phyloP scores from a whole-genome alignment of 2,888 invertebrate genomes.

The Drosophila barbarae region DNA sequence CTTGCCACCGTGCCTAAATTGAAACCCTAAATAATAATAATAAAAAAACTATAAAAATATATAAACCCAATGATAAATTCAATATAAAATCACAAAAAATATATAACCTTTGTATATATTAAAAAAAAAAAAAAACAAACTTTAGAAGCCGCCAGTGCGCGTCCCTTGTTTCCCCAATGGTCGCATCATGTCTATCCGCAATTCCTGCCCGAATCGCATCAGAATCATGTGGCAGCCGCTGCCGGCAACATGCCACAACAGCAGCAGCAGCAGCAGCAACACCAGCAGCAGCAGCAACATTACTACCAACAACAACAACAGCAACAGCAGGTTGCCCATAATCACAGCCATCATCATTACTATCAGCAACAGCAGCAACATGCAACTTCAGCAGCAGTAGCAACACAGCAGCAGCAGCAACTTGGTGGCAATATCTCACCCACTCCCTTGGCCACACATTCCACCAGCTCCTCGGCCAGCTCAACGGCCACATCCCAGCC shows the following conservation, averaged over 20 bases:
- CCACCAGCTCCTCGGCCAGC: constrained; percentile 77
- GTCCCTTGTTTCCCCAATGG: constrained; percentile 96
- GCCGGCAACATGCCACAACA: constrained; percentile 79
- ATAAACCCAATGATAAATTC: constrained; percentile 1
- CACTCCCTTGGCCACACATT: constrained; percentile 73
- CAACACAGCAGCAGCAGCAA: constrained; percentile 66
- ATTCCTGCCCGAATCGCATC: constrained; percentile 94
- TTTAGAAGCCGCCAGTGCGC: constrained; percentile 80
- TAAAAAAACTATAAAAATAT: not conserved
- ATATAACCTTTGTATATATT: not conserved
- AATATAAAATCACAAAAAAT: not conserved
- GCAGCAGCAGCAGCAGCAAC: constrained; percentile 80
- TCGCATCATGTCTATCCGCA: constrained; percentile 96
- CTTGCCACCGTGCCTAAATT: constrained; percentile 19
- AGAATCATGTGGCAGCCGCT: constrained; percentile 82
- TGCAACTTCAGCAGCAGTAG: constrained; percentile 55
- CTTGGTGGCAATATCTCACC: constrained; percentile 71
- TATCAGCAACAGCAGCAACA: constrained; percentile 69
- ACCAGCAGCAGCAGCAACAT: constrained; percentile 63
- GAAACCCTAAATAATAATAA: constrained; percentile 15
- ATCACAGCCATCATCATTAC: constrained; percentile 68
- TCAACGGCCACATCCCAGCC: constrained; percentile 78
- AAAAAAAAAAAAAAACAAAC: not conserved
- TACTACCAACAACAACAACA: constrained; percentile 47
- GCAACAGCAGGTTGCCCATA: constrained; percentile 58